Conservation (phyloP, 2,113 vertebrate genomes). For the Lanius ludovicianus region DNA sequence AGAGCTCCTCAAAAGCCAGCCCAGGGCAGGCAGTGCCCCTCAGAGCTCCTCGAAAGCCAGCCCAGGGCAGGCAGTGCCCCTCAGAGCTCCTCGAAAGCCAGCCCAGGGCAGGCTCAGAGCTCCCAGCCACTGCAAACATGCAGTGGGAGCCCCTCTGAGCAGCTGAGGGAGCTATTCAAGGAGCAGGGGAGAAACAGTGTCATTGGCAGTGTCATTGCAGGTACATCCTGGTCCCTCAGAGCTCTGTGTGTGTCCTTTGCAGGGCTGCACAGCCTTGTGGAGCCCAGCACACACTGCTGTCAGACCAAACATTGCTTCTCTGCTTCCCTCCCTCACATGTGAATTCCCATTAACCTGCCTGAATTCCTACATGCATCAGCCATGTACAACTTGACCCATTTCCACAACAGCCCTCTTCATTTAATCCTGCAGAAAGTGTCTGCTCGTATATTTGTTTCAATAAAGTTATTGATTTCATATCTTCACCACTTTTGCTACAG, state of each 20-base stretch:
- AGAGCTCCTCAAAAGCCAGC: neutral
- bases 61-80: neutral
- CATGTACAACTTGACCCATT: neutral
- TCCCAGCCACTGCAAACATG: neutral
- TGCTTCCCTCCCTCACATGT: accelerated
- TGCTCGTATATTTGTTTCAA: neutral
- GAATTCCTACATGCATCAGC: neutral
- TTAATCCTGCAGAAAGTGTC: slow-evolving; percentile 19
- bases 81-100: neutral
- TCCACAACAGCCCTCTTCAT: neutral
- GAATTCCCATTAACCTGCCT: neutral
- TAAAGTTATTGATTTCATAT: slow-evolving; percentile 65
- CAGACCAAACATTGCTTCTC: neutral
- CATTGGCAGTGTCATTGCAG: neutral
- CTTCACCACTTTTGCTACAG: slow-evolving; percentile 31
- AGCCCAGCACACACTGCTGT: neutral
- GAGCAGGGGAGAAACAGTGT: accelerated
- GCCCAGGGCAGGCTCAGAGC: neutral
- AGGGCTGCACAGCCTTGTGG: neutral
- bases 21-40: neutral
- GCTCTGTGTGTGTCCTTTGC: accelerated
- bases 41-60: neutral
- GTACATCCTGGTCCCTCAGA: neutral
- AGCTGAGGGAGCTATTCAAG: neutral
- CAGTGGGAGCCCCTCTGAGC: accelerated